Conservation (phyloP, 92 coral and sea anemone genomes). For the Pocillopora meandrina region DNA sequence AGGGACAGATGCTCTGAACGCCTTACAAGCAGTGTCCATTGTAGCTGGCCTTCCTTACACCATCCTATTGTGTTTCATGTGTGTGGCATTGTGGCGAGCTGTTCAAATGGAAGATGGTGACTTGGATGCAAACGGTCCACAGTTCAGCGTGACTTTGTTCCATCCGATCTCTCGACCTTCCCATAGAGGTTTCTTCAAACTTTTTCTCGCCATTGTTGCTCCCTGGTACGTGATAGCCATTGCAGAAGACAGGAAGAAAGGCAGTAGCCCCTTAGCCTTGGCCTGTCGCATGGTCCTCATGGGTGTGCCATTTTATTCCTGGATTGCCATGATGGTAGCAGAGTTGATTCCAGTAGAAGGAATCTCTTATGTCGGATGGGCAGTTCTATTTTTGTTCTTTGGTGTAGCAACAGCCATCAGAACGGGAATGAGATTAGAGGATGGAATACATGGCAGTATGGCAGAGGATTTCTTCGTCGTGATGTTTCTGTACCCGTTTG, state of each 20-base stretch:
- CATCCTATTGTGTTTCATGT: conserved; percentile 64
- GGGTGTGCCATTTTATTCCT: conserved; percentile 73
- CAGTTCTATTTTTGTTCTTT: conserved; percentile 75
- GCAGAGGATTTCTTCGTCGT: conserved; percentile 79
- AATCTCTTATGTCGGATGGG: conserved; percentile 88
- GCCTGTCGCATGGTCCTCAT: conserved; percentile 68
- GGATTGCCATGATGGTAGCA: conserved; percentile 61
- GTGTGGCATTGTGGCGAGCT: conserved; percentile 83
- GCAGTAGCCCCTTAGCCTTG: conserved; percentile 8
- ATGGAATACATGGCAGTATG: conserved; percentile 78
- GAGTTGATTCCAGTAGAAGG: conserved; percentile 61
- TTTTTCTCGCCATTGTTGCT: conserved; percentile 72
- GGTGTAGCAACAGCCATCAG: conserved; percentile 70
- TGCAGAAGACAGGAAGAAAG: conserved; percentile 59
- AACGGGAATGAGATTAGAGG: conserved; percentile 60
- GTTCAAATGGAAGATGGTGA: conserved; percentile 71
- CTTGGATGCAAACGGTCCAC: conserved; percentile 59
- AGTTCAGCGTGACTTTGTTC: conserved; percentile 58
- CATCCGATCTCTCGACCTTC: conserved; percentile 68
- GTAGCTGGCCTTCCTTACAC: conserved; percentile 83
- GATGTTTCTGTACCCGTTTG: conserved; percentile 75
- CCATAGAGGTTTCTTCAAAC: conserved; percentile 14
- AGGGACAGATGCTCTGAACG: conserved; percentile 68
- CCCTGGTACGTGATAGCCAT: conserved; percentile 87
- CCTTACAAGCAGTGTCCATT: conserved; percentile 80